phyloP scores from a whole-genome alignment of 2,888 invertebrate species.

The Limnephilus auricula region DNA sequence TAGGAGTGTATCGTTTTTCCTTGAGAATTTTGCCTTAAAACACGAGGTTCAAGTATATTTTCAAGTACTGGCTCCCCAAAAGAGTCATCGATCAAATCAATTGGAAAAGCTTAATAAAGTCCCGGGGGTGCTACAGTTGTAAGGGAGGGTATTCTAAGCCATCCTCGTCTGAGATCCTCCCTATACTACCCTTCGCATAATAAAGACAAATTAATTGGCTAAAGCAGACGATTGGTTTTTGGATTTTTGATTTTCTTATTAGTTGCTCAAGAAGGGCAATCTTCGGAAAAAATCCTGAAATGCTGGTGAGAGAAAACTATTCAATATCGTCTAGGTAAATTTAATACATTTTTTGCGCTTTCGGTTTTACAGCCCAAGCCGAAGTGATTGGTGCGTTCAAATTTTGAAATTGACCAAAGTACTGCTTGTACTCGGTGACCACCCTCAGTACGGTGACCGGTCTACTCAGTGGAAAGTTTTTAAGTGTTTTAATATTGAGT shows the following conservation, averaged over 20 bases:
- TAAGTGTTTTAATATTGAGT: too few relatives aligned
- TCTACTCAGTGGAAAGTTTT: too few relatives aligned
- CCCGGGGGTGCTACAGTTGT: background rate
- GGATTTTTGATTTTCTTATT: background rate
- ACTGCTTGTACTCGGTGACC: too few relatives aligned
- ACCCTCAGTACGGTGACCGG: too few relatives aligned
- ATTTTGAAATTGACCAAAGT: too few relatives aligned
- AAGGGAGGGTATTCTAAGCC: background rate
- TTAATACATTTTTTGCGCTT: too few relatives aligned
- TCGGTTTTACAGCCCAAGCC: too few relatives aligned
- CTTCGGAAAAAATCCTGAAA: background rate
- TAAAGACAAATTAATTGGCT: slow-evolving; percentile 38
- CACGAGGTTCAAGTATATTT: background rate
- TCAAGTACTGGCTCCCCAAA: background rate
- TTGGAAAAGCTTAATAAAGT: slow-evolving; percentile 45
- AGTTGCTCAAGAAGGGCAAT: background rate
- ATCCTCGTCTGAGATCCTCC: background rate
- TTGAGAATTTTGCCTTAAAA: background rate
- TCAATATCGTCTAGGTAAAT: too few relatives aligned
- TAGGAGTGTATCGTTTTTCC: background rate
- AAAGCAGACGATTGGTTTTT: background rate
- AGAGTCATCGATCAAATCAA: slow-evolving; percentile 41
- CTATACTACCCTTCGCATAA: slow-evolving; percentile 18
- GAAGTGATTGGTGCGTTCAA: too few relatives aligned
- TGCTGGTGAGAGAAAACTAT: background rate